A percentile compares a stretch with the other conserved stretches of the same genome.
phyloP scores from a whole-genome alignment of 2,888 invertebrate species.

The Xiphydria camelus region DNA sequence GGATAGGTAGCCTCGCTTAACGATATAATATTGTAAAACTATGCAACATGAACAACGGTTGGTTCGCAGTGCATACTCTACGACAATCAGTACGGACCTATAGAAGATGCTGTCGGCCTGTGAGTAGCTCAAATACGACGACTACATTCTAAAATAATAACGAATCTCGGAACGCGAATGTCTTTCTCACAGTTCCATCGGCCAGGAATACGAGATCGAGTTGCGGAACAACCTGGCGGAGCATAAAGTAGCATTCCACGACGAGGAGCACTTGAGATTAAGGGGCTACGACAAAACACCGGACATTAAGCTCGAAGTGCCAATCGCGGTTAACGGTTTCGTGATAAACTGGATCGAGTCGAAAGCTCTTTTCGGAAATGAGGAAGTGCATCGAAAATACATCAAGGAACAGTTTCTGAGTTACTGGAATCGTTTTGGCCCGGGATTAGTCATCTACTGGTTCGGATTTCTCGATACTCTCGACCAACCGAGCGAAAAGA shows the following conservation, averaged over 20 bases:
- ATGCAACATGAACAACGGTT: too few relatives aligned
- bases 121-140: slow-evolving; percentile 56
- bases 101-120: slow-evolving; percentile 78
- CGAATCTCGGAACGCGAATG: background rate
- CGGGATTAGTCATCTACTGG: slow-evolving; percentile 95
- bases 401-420: slow-evolving; percentile 82
- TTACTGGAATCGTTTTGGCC: slow-evolving; percentile 93
- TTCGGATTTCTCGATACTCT: slow-evolving; percentile 79
- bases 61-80: slow-evolving; percentile 72
- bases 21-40: too few relatives aligned
- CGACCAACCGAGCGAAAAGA: slow-evolving; percentile 57
- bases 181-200: slow-evolving; percentile 68
- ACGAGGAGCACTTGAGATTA: slow-evolving; percentile 78
- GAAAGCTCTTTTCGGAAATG: slow-evolving; percentile 92
- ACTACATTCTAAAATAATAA: background rate
- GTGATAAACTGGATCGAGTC: slow-evolving; percentile 96
- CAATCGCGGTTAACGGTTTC: slow-evolving; percentile 81
- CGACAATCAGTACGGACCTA: slow-evolving; percentile 84
- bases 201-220: slow-evolving; percentile 83
- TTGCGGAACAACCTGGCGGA: slow-evolving; percentile 66
- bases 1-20: too few relatives aligned
- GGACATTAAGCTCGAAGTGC: slow-evolving; percentile 87
- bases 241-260: slow-evolving; percentile 67
- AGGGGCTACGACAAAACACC: slow-evolving; percentile 95
- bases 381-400: slow-evolving; percentile 78